phyloP scores from a whole-genome alignment of 1,140 invertebrate species.

The Hycleus cichorii region DNA sequence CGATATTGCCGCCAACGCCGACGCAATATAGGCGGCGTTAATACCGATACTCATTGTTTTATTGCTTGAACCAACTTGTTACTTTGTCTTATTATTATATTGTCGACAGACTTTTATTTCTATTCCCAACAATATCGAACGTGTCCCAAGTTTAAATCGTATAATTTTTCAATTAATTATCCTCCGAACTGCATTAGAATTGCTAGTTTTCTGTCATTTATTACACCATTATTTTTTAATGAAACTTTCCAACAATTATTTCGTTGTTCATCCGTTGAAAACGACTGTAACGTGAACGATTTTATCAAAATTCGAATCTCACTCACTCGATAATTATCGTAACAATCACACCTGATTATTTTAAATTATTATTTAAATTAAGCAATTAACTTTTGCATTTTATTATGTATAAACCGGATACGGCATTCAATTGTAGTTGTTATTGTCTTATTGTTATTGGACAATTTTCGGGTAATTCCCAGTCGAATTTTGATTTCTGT shows the following conservation, averaged over 20 bases:
- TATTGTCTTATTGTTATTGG: too few species aligned
- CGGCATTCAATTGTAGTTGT: too few species aligned
- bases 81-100: constrained; percentile 1
- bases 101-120: constrained; percentile 6
- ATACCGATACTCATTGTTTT: constrained; percentile 6
- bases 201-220: constrained; percentile 2
- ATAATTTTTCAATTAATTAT: constrained; percentile 4
- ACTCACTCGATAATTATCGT: neutral
- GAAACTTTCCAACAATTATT: neutral
- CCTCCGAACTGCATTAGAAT: neutral
- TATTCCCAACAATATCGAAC: neutral
- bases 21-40: neutral
- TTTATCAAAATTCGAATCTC: neutral
- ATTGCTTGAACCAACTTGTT: constrained; percentile 8
- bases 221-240: neutral
- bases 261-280: neutral
- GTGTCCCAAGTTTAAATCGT: neutral
- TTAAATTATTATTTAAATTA: too few species aligned
- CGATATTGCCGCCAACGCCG: too few species aligned
- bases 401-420: too few species aligned
- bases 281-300: neutral
- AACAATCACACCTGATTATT: too few species aligned
- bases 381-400: too few species aligned
- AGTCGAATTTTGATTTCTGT: too few species aligned
- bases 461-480: too few species aligned